Base-by-base conservation (phyloP, 1,140 invertebrate genomes). In the Colletes gigas region DNA sequence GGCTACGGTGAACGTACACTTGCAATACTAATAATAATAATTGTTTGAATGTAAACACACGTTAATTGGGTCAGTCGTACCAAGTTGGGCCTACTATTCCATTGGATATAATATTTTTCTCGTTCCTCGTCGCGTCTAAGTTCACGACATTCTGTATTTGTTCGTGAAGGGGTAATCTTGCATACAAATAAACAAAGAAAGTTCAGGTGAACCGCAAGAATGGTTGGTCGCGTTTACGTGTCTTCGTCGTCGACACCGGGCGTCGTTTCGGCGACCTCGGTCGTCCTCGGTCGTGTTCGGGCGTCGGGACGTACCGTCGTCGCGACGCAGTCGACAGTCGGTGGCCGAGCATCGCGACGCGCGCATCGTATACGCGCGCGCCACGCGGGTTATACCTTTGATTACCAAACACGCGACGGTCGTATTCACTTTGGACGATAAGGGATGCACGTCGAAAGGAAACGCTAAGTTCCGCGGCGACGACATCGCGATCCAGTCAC, bases 321-420 rank as follows among this genome's bases (percentile, higher is more conserved):
- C 78, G 78, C 76, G 78, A 72, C 72, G 83, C 83, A 78, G 68
- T 68, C 63, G 76, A 82, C 83, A 89, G 88, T 89, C 78, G 81
- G 78, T 89, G 88, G 81, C 76, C 81, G 83, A 78, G 83, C 88
- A 83, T 90, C 89, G 89, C 82, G 88, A 89, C 86, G 86, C 75
- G 78, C 68, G 71, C 71, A 85, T 78, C 78, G 81, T 21, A 41
- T 55, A 52, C 52, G 19, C 70, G 75, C 41, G 67, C 9, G n/a
- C 52, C 52, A 14, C 41, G 52, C n/a, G 59, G 10, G 21, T 21
- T 5, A 52, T 19, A n/a, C 41, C 12, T 30, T 54, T 10, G 12
- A 50, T 55, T 14, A 52, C 41, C 17, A 55, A 50, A 52, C 75
- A 52, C 67, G 67, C 76, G 76, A 62, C 55, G 30, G 17, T 57